Conservation (phyloP, 2,113 vertebrate genomes). For the Cephalopholis sonnerati region DNA sequence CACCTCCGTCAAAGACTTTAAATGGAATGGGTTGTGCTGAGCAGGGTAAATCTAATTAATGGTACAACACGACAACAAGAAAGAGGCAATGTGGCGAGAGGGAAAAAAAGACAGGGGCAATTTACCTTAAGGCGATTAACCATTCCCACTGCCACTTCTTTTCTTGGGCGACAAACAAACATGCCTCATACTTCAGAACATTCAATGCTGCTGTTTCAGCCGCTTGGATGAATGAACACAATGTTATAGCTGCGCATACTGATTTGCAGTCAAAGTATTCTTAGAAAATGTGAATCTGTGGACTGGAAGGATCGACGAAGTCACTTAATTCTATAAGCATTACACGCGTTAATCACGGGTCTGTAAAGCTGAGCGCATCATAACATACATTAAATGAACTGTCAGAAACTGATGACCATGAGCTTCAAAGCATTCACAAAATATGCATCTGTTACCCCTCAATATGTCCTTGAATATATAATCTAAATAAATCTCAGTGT, state of each 20-base stretch:
- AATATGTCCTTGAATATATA: slow-evolving; percentile 22
- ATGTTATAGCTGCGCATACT: slow-evolving; percentile 22
- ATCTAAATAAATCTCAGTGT: slow-evolving; percentile 37
- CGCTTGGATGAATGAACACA: slow-evolving; percentile 49
- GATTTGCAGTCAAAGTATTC: slow-evolving; percentile 32
- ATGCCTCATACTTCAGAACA: slow-evolving; percentile 57
- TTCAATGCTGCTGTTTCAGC: slow-evolving; percentile 49
- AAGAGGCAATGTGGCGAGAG: slow-evolving; percentile 66
- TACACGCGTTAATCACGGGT: slow-evolving; percentile 6
- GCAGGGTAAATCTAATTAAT: slow-evolving; percentile 82
- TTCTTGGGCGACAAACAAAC: slow-evolving; percentile 63
- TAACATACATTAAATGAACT: slow-evolving; percentile 21
- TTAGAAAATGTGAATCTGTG: slow-evolving; percentile 26
- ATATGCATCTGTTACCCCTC: slow-evolving; percentile 8
- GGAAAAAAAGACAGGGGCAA: slow-evolving; percentile 53
- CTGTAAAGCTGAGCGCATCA: slow-evolving; percentile 17
- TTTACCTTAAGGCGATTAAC: slow-evolving; percentile 75
- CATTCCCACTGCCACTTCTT: slow-evolving; percentile 55
- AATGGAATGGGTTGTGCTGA: slow-evolving; percentile 71
- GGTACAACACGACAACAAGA: slow-evolving; percentile 74
- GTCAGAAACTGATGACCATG: slow-evolving; percentile 5
- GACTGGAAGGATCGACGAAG: slow-evolving; percentile 28
- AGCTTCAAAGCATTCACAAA: slow-evolving; percentile 2
- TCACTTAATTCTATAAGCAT: neutral
- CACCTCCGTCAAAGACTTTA: slow-evolving; percentile 68